Conservation (phyloP, 2,888 invertebrate species). For the Acanthacorydalis orientalis region DNA sequence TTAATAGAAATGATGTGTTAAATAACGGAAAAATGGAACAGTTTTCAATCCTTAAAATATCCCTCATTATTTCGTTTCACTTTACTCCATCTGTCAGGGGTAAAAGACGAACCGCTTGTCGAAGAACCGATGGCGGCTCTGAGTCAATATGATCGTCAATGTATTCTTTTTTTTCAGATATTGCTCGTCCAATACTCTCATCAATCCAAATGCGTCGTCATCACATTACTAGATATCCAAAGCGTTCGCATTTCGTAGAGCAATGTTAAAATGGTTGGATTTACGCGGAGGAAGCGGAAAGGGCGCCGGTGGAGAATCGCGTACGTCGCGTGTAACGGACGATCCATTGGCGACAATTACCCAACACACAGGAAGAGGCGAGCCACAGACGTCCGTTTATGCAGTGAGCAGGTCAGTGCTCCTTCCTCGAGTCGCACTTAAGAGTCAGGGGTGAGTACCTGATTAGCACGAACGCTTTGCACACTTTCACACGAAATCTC, state of each 20-base stretch:
- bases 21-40: too few relatives aligned
- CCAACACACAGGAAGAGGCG: slow-evolving; percentile 14
- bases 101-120: too few relatives aligned
- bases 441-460: slow-evolving; percentile 1
- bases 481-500: not conserved
- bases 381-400: slow-evolving; percentile 24
- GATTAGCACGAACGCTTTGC: not conserved
- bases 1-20: too few relatives aligned
- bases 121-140: too few relatives aligned
- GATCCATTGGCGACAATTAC: slow-evolving; percentile 32
- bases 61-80: too few relatives aligned
- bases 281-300: slow-evolving; percentile 1
- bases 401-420: slow-evolving; percentile 39
- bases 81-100: too few relatives aligned
- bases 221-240: too few relatives aligned
- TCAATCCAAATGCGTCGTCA: too few relatives aligned
- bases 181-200: too few relatives aligned
- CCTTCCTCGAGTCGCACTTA: slow-evolving; percentile 26
- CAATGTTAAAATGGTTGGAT: slow-evolving; percentile 23
- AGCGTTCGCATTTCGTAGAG: not conserved
- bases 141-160: too few relatives aligned
- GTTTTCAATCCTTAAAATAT: too few relatives aligned
- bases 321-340: slow-evolving; percentile 18
- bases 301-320: slow-evolving; percentile 13
- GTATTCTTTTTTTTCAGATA: too few relatives aligned